Percentiles rank a stretch among this genome's conserved stretches.
Evolutionary conservation across 2,888 invertebrate genomes (phyloP).

Genomic region (Anoncus sp.): DNA sequence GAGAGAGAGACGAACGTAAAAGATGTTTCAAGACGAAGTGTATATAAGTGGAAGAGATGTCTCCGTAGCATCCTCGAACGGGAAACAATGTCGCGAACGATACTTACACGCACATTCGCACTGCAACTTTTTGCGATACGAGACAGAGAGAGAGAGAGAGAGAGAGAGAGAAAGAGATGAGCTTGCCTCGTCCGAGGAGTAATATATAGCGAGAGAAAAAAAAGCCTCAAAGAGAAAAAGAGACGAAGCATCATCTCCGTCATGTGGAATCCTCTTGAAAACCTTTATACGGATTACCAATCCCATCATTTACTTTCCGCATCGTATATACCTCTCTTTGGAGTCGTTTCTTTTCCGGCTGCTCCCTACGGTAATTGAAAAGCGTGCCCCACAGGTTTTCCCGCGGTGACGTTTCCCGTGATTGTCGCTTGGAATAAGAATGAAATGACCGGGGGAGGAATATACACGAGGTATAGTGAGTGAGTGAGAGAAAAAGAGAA

Average conservation of each 20-base stretch:
- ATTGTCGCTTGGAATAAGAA: constrained; percentile 58
- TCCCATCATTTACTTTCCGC: constrained; percentile 58
- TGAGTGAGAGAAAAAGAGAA: constrained; percentile 5
- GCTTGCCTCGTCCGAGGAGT: constrained; percentile 20
- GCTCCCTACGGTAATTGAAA: constrained; percentile 61
- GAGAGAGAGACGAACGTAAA: constrained; percentile 32
- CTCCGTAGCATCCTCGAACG: constrained; percentile 44
- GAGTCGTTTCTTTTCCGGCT: constrained; percentile 55
- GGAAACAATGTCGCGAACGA: constrained; percentile 58
- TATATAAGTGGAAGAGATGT: constrained; percentile 40
- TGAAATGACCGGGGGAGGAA: constrained; percentile 45
- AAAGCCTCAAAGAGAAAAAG: constrained; percentile 18
- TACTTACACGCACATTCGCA: constrained; percentile 58
- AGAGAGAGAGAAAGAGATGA: no score
- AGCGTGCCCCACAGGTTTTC: constrained; percentile 62
- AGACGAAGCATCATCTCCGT: constrained; percentile 36
- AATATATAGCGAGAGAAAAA: constrained; percentile 22
- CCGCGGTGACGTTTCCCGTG: constrained; percentile 38
- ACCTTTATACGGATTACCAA: constrained; percentile 64
- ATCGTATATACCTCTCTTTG: constrained; percentile 46
- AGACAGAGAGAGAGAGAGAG: no score
- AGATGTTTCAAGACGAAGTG: constrained; percentile 38
- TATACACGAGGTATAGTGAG: constrained; percentile 14
- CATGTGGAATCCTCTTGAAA: constrained; percentile 42
- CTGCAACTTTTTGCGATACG: constrained; percentile 53